Evolutionary conservation across 2,113 vertebrate genomes (phyloP).

Genomic region (Corythornis vintsioides): DNA sequence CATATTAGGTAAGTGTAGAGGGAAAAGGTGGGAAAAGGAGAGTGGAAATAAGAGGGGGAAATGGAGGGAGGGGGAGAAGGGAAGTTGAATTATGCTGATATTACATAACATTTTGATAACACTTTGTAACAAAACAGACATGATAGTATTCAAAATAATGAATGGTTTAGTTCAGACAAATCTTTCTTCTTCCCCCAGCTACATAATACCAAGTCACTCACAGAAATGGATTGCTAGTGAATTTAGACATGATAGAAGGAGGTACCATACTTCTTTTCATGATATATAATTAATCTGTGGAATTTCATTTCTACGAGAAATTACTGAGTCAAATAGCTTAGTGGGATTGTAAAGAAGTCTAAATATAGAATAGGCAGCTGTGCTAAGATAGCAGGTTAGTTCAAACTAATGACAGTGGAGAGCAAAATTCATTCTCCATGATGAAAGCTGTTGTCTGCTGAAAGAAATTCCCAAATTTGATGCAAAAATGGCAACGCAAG

Average conservation of each 20-base stretch:
- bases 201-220: not conserved
- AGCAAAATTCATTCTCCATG: not conserved
- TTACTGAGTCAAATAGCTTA: not conserved
- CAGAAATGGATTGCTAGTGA: conserved; percentile 5
- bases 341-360: conserved; percentile 25
- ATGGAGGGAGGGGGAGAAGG: too few species aligned
- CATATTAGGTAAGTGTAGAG: not conserved
- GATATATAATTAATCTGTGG: not conserved
- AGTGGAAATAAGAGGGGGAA: accelerated
- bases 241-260: conserved; percentile 11
- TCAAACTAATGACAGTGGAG: not conserved
- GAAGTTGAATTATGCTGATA: not conserved
- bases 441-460: not conserved
- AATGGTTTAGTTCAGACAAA: conserved; percentile 25
- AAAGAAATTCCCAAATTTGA: not conserved
- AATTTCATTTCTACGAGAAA: conserved; percentile 34
- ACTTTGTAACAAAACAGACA: not conserved
- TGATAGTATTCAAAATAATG: conserved; percentile 27
- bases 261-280: not conserved
- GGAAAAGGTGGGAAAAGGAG: accelerated
- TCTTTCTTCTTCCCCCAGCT: not conserved
- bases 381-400: conserved; percentile 13
- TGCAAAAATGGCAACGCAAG: not conserved
- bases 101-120: not conserved
- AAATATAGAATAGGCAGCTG: not conserved